Evolutionary conservation across 2,113 vertebrate genomes (phyloP).

Genomic region (Rhombomys opimus): DNA sequence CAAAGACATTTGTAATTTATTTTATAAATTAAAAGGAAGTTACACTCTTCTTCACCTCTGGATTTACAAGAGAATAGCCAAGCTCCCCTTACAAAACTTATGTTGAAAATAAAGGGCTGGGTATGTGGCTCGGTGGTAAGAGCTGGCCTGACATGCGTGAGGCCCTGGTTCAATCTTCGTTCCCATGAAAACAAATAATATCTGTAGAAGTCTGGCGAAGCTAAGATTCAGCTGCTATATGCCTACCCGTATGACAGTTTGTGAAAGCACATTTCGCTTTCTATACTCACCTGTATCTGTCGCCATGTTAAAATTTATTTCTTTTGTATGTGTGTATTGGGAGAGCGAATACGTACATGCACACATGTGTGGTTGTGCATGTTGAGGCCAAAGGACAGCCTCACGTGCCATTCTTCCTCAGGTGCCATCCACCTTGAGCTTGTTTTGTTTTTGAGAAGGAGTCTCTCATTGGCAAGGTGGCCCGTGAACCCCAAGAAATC

Average conservation of each 20-base stretch:
- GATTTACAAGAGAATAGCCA: not conserved
- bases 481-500: not conserved
- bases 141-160: not conserved
- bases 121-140: not conserved
- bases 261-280: not conserved
- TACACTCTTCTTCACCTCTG: not conserved
- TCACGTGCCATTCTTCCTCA: no score
- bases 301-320: not conserved
- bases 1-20: not conserved
- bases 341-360: not conserved
- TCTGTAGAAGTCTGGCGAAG: not conserved
- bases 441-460: not conserved
- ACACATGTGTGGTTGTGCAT: not conserved
- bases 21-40: slow-evolving; percentile 23
- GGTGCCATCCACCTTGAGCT: not conserved
- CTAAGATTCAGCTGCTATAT: not conserved
- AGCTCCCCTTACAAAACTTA: not conserved
- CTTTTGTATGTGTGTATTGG: not conserved
- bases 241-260: not conserved
- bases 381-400: not conserved
- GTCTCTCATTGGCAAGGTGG: not conserved
- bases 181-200: not conserved
- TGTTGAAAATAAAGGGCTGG: not conserved
- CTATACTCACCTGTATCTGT: not conserved
- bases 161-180: not conserved